Evolutionary conservation across 2,797 vertebrate genomes (phyloP).

Genomic region (Gouania willdenowi): DNA sequence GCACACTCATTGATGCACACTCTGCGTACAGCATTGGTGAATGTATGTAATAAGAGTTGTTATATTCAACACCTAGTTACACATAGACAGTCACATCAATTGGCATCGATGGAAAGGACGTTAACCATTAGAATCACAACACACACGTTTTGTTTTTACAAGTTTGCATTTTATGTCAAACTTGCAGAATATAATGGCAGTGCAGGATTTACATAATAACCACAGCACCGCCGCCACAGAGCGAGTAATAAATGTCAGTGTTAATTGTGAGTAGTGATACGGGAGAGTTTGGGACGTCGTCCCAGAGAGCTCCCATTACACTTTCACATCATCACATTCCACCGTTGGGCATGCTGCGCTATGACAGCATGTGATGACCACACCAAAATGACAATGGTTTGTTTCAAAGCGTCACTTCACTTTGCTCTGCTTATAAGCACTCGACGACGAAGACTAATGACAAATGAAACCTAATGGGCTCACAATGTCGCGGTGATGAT

Average conservation of each 20-base stretch:
- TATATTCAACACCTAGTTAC: no score
- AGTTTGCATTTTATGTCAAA: no score
- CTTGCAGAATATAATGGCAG: slow-evolving; percentile 6
- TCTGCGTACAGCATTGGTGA: no score
- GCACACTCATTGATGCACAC: no score
- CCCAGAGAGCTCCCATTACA: slow-evolving; percentile 8
- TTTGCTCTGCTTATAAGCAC: slow-evolving; percentile 2
- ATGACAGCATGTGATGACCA: slow-evolving; percentile 22
- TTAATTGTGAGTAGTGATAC: slow-evolving; percentile 5
- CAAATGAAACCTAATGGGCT: slow-evolving; percentile 17
- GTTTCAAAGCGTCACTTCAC: slow-evolving; percentile 27
- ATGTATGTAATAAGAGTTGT: no score
- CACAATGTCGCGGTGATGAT: slow-evolving; percentile 21
- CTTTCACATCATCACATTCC: slow-evolving; percentile 2
- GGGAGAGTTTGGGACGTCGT: slow-evolving; percentile 5
- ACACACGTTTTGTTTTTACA: no score
- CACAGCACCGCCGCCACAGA: background rate
- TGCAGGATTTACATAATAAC: slow-evolving; percentile 7
- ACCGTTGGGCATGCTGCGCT: slow-evolving; percentile 9
- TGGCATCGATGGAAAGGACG: no score
- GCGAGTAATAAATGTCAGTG: slow-evolving; percentile 3
- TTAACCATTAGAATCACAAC: no score
- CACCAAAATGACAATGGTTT: slow-evolving; percentile 17
- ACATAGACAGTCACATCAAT: no score
- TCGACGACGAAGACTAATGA: no score